Evolutionary conservation across 2,888 invertebrate genomes (phyloP), one percentile per base, ranked within the genome.

Genomic region (Helleia helle): DNA sequence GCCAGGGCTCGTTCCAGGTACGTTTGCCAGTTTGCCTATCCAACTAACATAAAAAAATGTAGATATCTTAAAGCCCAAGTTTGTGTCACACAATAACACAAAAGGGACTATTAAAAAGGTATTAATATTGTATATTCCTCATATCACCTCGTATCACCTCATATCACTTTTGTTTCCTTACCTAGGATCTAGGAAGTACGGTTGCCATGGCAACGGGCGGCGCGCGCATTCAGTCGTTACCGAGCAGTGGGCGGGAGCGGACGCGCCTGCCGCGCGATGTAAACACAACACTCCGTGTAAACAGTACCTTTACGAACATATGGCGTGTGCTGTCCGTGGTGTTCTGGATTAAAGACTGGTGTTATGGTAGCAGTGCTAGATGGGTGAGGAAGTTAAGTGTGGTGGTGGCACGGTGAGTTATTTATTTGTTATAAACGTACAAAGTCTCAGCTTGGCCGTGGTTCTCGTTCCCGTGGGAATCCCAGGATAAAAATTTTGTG

Each of bases 191-290:
- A n/a, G n/a, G n/a, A n/a, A 48, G 47, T 85, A 40, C 49, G 42
- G 75, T 80, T 53, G 48, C 63, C 63, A 77, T 76, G 65, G 60
- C 41, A 59, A 81, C 79, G 52, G 11, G 46, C 67, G 71, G 79
- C 81, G 81, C 81, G 83, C 83, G 81, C 83, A 80, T 13, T 69
- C 76, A 81, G 81, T 81, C 60, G 47, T 51, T 47, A 55, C 61
- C 51, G 55, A 63, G 55, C 68, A 48, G 42, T 55, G 52, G 55
- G 25, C 43, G 51, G 42, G 64, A 52, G 47, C 56, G 65, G 71
- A 61, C 77, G 83, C 65, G 68, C 68, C 42, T 37, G 25, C 22
- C 15, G 38, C 40, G 42, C 54, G 45, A 51, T 54, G 60, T 58
- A 67, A 71, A 69, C 53, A 55, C 44, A 40, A n/a, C n/a, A n/a